phyloP scores from a whole-genome alignment of 2,888 invertebrate species.

The Clanis bilineata region DNA sequence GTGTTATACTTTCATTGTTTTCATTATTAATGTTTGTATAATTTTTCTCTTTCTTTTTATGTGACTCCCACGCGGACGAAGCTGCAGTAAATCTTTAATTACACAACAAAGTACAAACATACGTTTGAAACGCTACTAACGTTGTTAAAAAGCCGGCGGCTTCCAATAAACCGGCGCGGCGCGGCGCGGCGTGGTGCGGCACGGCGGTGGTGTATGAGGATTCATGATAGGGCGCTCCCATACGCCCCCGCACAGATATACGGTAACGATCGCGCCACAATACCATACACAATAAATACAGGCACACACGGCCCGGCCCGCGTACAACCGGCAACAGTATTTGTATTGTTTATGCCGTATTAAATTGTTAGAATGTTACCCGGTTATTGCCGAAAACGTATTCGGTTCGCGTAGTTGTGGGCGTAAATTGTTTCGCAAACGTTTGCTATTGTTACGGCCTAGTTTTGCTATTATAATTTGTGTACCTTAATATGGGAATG shows the following conservation, averaged over 20 bases:
- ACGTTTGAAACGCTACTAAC: slow-evolving; percentile 3
- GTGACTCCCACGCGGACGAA: not conserved
- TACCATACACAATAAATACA: slow-evolving; percentile 79
- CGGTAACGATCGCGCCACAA: slow-evolving; percentile 78
- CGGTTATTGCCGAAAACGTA: slow-evolving; percentile 80
- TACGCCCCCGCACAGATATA: slow-evolving; percentile 75
- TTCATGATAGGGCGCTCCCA: slow-evolving; percentile 75
- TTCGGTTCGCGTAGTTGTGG: slow-evolving; percentile 72
- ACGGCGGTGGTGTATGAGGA: slow-evolving; percentile 70
- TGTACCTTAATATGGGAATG: slow-evolving; percentile 16
- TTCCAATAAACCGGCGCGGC: slow-evolving; percentile 51
- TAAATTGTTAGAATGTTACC: slow-evolving; percentile 80
- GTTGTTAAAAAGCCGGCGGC: slow-evolving; percentile 51
- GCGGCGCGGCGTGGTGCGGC: too few relatives aligned
- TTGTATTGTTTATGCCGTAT: slow-evolving; percentile 79
- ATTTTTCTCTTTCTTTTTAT: too few relatives aligned
- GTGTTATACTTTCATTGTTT: too few relatives aligned
- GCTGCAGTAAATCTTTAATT: not conserved
- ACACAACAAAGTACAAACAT: not conserved
- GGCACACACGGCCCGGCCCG: slow-evolving; percentile 60
- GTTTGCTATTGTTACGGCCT: slow-evolving; percentile 40
- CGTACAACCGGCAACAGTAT: slow-evolving; percentile 64
- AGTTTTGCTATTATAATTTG: slow-evolving; percentile 47
- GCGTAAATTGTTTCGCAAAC: slow-evolving; percentile 57
- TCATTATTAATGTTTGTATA: too few relatives aligned